phyloP scores from a whole-genome alignment of 2,888 invertebrate species.

The Venustoraphidia nigricollis region DNA sequence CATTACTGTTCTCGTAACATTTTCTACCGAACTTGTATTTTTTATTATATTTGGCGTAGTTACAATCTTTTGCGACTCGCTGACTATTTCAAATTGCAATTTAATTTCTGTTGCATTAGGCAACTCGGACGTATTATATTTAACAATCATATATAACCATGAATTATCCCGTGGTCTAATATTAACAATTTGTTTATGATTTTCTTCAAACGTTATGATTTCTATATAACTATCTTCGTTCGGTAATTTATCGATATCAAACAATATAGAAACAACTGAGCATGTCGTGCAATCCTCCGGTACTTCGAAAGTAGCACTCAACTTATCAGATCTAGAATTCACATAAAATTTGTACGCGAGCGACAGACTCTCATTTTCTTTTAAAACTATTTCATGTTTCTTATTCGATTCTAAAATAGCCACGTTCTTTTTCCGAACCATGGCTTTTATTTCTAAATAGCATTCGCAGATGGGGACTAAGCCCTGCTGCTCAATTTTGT shows the following conservation, averaged over 20 bases:
- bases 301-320: conserved; percentile 27
- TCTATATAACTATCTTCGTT: conserved; percentile 32
- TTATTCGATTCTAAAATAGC: background rate
- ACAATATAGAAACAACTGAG: background rate
- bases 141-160: conserved; percentile 41
- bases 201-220: conserved; percentile 32
- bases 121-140: conserved; percentile 11
- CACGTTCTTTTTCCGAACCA: background rate
- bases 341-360: conserved; percentile 35
- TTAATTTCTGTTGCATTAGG: no score
- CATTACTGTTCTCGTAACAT: background rate
- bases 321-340: conserved; percentile 22
- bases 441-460: background rate
- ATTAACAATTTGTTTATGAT: conserved; percentile 25
- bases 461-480: conserved; percentile 1
- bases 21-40: no score
- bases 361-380: background rate
- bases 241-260: conserved; percentile 27
- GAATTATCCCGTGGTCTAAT: conserved; percentile 39
- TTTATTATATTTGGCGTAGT: no score
- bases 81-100: no score
- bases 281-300: conserved; percentile 24
- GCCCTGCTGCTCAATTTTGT: conserved; percentile 61
- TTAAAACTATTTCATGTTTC: background rate
- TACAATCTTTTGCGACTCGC: no score